Evolutionary conservation across 2,113 vertebrate species (phyloP), one percentile per base, ranked within the genome.

Genomic region (Peromyscus leucopus): DNA sequence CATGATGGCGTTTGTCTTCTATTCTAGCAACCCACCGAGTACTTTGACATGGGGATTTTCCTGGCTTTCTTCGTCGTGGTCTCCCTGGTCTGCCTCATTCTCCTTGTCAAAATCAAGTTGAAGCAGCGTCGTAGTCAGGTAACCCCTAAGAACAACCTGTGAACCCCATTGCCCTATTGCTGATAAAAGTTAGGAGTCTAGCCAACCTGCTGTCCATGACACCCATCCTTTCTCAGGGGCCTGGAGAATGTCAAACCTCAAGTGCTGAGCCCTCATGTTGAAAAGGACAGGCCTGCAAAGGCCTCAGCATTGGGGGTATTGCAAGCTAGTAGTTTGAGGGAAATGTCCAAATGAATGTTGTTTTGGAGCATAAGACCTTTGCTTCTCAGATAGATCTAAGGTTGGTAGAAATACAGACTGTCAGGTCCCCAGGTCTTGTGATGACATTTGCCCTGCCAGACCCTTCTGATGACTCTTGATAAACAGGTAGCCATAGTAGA

Each of bases 1-100:
- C 94, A 61, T 12, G 65, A 61, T 12, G 65, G 5, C 83, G 92
- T 69, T 39, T 90, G 71, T 96, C 80, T 97, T 88, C 96, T 96
- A 80, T 98, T 98, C 95, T 98, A 99, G 99, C 99, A 99, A 99
- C 99, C 99, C 74, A 99, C 99, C 0, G 99, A 99, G 78, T 99
- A 99, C 97, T 99, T 99, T 22, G 99, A 99, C 98, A 99, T 99
- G 99, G 99, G 99, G 36, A 99, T 99, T 98, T 99, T 99, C 98
- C 98, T 99, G 98, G 99, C 99, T 22, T 99, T 99, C 98, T 99
- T 99, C 46, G 99, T 99, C 89, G 99, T 99, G 46, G 99, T 99
- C 93, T 99, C 99, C 95, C 98, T 99, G 93, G 99, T 99, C 80
- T 99, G 99, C 98, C 99, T 99, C 96, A 99, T 99, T 97, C 99